These are phyloP conservation scores for Folsomia candida DNA, from an alignment of 2,888 invertebrate species.

Conservation along the genomic window DNA sequence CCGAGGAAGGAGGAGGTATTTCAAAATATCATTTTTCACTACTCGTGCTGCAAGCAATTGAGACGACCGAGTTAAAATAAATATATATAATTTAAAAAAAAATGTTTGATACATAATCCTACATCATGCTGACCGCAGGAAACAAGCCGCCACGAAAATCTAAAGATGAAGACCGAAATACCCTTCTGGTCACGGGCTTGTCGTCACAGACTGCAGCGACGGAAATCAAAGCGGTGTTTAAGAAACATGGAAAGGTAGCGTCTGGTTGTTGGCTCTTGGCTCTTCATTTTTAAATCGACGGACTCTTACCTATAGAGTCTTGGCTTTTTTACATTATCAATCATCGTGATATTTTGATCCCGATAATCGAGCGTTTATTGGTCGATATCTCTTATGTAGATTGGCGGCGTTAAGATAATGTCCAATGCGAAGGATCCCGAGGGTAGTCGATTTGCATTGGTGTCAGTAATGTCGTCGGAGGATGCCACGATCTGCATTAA, in stretches of 20 bases:
- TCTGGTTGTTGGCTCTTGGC: no score
- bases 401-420: slow-evolving; percentile 42
- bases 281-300: no score
- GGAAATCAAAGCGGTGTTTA: slow-evolving; percentile 34
- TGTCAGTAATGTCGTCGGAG: slow-evolving; percentile 24
- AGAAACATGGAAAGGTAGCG: slow-evolving; percentile 41
- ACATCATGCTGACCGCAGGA: slow-evolving; percentile 6
- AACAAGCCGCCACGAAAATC: not conserved
- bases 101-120: no score
- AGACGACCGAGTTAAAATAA: no score
- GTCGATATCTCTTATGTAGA: slow-evolving; percentile 30
- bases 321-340: not conserved
- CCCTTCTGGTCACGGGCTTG: slow-evolving; percentile 36
- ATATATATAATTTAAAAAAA: no score
- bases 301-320: not conserved
- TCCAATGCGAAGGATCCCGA: slow-evolving; percentile 37
- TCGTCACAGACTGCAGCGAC: slow-evolving; percentile 35
- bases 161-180: slow-evolving; percentile 26
- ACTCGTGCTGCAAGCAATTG: no score
- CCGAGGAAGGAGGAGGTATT: not conserved
- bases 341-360: no score
- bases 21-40: not conserved
- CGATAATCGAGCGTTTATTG: no score
- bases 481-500: slow-evolving; percentile 26
- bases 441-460: slow-evolving; percentile 38